phyloP scores from a whole-genome alignment of 2,888 invertebrate species.

The Petrolisthes cinctipes region DNA sequence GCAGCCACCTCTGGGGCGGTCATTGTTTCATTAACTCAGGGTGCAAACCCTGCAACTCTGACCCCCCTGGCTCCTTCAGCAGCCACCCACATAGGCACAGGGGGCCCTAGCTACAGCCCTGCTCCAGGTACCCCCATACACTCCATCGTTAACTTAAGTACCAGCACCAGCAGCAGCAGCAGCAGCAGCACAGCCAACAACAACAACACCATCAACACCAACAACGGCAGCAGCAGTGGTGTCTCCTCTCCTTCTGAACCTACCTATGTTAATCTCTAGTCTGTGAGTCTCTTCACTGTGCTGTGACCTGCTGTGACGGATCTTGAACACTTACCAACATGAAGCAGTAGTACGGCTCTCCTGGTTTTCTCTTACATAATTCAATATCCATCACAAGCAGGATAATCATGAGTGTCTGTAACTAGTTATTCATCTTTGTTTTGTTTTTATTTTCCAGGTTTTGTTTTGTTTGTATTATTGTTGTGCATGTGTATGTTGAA shows the following conservation, averaged over 20 bases:
- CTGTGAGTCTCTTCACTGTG: conserved; percentile 65
- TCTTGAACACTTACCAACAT: conserved; percentile 46
- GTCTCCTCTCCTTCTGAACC: conserved; percentile 65
- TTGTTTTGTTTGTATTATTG: conserved; percentile 62
- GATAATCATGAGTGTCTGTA: conserved; percentile 57
- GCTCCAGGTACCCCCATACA: conserved; percentile 63
- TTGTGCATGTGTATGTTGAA: conserved; percentile 55
- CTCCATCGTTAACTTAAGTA: conserved; percentile 66
- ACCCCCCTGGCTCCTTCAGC: conserved; percentile 60
- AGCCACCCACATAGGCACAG: conserved; percentile 57
- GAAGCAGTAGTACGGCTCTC: conserved; percentile 28
- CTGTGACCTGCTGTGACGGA: conserved; percentile 61
- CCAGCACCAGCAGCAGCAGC: conserved; percentile 64
- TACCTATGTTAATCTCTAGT: conserved; percentile 66
- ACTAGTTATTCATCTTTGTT: conserved; percentile 59
- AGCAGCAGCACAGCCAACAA: conserved; percentile 57
- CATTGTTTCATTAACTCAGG: conserved; percentile 60
- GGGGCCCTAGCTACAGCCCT: conserved; percentile 64
- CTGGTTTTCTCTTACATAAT: conserved; percentile 32
- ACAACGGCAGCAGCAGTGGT: conserved; percentile 64
- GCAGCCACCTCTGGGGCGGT: conserved; percentile 59
- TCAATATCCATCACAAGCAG: conserved; percentile 62
- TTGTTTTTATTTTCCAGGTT: conserved; percentile 59
- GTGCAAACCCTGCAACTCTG: conserved; percentile 57
- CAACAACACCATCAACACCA: conserved; percentile 63